Conservation (phyloP, 2,797 vertebrate genomes). For the Poecilia wingei region DNA sequence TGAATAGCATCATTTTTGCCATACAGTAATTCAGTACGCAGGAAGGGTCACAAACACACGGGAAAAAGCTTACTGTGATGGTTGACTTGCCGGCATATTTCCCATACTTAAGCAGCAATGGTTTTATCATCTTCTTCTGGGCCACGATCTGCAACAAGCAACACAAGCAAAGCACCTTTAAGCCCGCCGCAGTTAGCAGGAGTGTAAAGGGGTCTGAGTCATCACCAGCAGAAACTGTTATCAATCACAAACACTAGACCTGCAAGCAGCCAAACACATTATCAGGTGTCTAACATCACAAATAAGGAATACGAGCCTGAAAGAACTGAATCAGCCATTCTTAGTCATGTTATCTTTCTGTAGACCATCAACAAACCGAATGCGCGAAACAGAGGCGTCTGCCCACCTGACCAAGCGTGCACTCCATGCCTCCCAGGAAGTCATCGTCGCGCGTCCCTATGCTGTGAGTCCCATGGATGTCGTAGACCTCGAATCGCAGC, state of each 20-base stretch:
- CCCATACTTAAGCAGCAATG: slow-evolving; percentile 90
- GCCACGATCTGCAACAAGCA: slow-evolving; percentile 88
- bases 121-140: slow-evolving; percentile 92
- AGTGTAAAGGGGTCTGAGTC: slow-evolving; percentile 33
- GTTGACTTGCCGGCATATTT: slow-evolving; percentile 94
- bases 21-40: slow-evolving; percentile 11
- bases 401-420: slow-evolving; percentile 93
- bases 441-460: slow-evolving; percentile 90
- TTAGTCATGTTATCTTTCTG: background rate
- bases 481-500: slow-evolving; percentile 93
- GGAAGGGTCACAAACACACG: slow-evolving; percentile 8
- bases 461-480: slow-evolving; percentile 89
- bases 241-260: slow-evolving; percentile 16
- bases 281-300: slow-evolving; percentile 1
- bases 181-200: slow-evolving; percentile 21
- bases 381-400: background rate
- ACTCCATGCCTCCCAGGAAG: slow-evolving; percentile 93
- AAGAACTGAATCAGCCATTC: background rate
- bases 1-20: slow-evolving; percentile 2
- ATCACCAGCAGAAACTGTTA: slow-evolving; percentile 31
- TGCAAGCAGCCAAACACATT: background rate
- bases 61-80: slow-evolving; percentile 85
- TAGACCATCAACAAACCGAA: background rate
- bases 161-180: slow-evolving; percentile 34
- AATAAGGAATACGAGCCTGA: background rate